A percentile compares a stretch with the other conserved stretches of the same genome.
These are phyloP conservation scores for Drosophila barbarae DNA, from an alignment of 2,888 invertebrate genomes.

Conservation along the genomic window DNA sequence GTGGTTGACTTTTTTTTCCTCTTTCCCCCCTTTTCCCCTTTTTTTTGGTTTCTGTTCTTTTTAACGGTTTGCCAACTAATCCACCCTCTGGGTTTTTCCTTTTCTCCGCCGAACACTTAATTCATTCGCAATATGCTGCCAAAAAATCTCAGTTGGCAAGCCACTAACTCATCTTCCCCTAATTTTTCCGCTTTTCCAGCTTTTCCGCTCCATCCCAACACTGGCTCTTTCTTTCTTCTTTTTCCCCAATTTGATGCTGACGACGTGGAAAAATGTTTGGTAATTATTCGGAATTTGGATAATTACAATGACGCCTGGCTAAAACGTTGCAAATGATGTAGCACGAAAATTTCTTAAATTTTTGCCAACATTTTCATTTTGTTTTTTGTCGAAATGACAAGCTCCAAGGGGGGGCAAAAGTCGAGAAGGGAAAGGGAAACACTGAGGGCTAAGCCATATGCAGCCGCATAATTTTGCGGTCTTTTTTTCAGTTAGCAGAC, in stretches of 20 bases:
- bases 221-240: neutral
- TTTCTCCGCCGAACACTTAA: slow-evolving; percentile 18
- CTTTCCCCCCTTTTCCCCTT: neutral
- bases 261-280: slow-evolving; percentile 66
- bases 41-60: slow-evolving; percentile 2
- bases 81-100: neutral
- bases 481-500: slow-evolving; percentile 3
- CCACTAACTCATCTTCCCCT: slow-evolving; percentile 40
- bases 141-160: slow-evolving; percentile 48
- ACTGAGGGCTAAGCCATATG: slow-evolving; percentile 4
- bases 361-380: slow-evolving; percentile 40
- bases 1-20: slow-evolving; percentile 5
- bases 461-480: slow-evolving; percentile 55
- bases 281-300: slow-evolving; percentile 67
- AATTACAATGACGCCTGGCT: slow-evolving; percentile 56
- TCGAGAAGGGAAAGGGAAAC: too few species aligned
- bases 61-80: slow-evolving; percentile 17
- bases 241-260: slow-evolving; percentile 45
- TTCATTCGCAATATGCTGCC: slow-evolving; percentile 39
- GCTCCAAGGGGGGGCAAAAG: neutral
- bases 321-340: slow-evolving; percentile 52
- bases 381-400: slow-evolving; percentile 30
- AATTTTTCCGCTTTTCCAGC: slow-evolving; percentile 7
- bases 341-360: slow-evolving; percentile 35
- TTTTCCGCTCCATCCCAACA: neutral